A percentile compares a stretch with the other conserved stretches of the same genome.
phyloP scores from a whole-genome alignment of 2,888 invertebrate species.

The Macroteleia sp. region DNA sequence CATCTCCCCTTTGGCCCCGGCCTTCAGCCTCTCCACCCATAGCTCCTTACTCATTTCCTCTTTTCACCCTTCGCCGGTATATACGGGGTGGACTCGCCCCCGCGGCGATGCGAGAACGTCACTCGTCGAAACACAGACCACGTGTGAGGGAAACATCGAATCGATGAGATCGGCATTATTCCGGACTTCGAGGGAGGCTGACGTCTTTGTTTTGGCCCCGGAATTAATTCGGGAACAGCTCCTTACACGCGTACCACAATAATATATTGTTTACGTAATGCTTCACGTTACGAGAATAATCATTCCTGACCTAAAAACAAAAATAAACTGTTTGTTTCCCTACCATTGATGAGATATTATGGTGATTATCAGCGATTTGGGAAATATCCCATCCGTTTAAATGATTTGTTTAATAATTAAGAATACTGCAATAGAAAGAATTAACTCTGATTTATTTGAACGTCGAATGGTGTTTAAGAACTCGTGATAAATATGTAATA shows the following conservation, averaged over 20 bases:
- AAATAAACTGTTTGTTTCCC: constrained; percentile 28
- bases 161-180: constrained; percentile 58
- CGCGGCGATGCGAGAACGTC: constrained; percentile 71
- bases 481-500: too few species aligned
- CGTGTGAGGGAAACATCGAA: constrained; percentile 56
- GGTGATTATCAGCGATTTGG: too few species aligned
- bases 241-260: constrained; percentile 19
- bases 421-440: too few species aligned
- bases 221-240: constrained; percentile 60
- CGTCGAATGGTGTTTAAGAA: too few species aligned
- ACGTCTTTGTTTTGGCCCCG: constrained; percentile 66
- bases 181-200: constrained; percentile 39
- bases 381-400: too few species aligned
- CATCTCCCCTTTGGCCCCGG: too few species aligned
- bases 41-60: constrained; percentile 66
- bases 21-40: too few species aligned
- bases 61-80: constrained; percentile 66
- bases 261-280: constrained; percentile 53
- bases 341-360: constrained; percentile 2
- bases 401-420: constrained; percentile 9
- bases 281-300: constrained; percentile 39
- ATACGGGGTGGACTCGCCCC: constrained; percentile 61
- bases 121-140: constrained; percentile 59
- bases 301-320: constrained; percentile 49
- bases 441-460: too few species aligned